phyloP scores from a whole-genome alignment of 2,113 vertebrate genomes.

The Smithornis capensis region DNA sequence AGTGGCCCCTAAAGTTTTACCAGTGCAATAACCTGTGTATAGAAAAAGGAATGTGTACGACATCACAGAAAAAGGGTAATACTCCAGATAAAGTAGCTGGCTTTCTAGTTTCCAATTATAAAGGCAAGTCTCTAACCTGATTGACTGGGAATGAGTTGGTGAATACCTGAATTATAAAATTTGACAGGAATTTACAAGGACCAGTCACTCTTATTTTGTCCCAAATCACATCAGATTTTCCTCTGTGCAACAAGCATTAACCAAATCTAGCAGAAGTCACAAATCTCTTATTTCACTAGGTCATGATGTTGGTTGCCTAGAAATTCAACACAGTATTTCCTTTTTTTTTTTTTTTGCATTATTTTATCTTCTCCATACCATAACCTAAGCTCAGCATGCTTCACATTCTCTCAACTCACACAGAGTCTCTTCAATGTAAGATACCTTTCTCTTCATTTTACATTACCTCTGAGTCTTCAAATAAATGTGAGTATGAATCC shows the following conservation, averaged over 20 bases:
- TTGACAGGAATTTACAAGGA: background rate
- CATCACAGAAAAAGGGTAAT: background rate
- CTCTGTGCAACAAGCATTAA: background rate
- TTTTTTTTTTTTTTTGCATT: background rate
- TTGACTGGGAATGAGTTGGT: background rate
- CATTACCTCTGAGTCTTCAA: background rate
- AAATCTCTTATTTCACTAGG: background rate
- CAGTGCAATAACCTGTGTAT: background rate
- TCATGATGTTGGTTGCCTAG: background rate
- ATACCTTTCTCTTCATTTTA: background rate
- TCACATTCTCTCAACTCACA: background rate
- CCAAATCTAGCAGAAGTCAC: background rate
- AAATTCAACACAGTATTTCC: background rate
- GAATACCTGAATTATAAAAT: background rate
- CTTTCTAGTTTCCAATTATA: background rate
- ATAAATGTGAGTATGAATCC: background rate
- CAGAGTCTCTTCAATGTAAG: background rate
- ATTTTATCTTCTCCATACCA: background rate
- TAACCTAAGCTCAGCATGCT: background rate
- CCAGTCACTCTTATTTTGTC: background rate
- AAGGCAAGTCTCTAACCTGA: background rate
- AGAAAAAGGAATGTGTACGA: background rate
- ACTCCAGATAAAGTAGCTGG: background rate
- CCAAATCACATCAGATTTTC: background rate
- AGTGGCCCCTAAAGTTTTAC: background rate